Conservation (phyloP, 1,140 invertebrate species). For the Marisa cornuarietis region DNA sequence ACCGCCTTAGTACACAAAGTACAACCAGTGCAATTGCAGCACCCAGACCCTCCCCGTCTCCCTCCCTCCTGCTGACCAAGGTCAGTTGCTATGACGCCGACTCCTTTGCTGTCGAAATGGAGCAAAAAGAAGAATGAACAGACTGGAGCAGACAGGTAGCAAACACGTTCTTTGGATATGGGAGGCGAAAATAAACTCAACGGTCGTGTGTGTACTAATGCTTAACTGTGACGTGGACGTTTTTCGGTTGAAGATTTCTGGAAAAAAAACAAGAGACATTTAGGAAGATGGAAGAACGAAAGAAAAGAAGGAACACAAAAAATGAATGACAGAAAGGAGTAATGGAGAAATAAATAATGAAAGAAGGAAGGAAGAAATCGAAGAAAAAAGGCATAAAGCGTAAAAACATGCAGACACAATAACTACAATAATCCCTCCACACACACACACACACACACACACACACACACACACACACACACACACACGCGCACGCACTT, state of each 20-base stretch:
- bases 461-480: background rate
- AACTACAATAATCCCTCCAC: background rate
- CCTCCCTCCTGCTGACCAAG: slow-evolving; percentile 2
- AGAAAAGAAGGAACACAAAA: too few species aligned
- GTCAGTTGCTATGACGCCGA: background rate
- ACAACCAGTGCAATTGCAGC: background rate
- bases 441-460: slow-evolving; percentile 1
- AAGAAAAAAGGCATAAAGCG: too few species aligned
- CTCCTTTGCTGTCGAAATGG: background rate
- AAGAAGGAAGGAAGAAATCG: too few species aligned
- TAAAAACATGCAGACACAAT: background rate
- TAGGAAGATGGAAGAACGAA: too few species aligned
- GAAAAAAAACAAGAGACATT: background rate
- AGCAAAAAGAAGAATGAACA: too few species aligned
- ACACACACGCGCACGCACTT: slow-evolving; percentile 3
- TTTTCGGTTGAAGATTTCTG: background rate
- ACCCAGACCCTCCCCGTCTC: background rate
- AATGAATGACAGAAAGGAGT: too few species aligned
- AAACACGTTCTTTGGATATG: too few species aligned
- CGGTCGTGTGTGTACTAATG: too few species aligned
- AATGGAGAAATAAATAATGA: too few species aligned
- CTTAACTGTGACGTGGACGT: too few species aligned
- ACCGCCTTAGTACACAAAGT: background rate
- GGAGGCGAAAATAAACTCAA: too few species aligned
- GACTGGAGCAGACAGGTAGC: too few species aligned